Evolutionary conservation across 2,888 invertebrate genomes (phyloP).

Genomic region (Drosophila koepferae): DNA sequence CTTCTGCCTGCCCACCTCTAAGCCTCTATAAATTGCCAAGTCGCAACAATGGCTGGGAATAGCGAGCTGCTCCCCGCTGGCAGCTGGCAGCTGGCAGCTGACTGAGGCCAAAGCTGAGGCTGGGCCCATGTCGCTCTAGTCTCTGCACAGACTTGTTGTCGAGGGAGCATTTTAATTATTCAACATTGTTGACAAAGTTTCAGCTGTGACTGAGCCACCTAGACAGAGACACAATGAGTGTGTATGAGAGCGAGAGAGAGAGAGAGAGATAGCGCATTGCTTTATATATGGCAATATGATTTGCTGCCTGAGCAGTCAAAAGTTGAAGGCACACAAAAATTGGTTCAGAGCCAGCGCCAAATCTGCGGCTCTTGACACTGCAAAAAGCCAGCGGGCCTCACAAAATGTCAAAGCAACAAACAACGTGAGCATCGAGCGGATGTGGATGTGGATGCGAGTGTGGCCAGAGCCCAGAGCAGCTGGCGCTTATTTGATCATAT

Average conservation of each 20-base stretch:
- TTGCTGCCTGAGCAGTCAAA: conserved; percentile 77
- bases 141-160: conserved; percentile 72
- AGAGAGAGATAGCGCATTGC: background rate
- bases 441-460: background rate
- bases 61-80: conserved; percentile 21
- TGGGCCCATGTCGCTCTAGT: conserved; percentile 43
- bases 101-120: conserved; percentile 15
- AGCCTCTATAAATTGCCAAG: conserved; percentile 45
- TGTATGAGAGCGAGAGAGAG: background rate
- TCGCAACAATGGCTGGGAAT: conserved; percentile 47
- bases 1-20: background rate
- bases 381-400: conserved; percentile 27
- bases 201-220: conserved; percentile 54
- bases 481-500: conserved; percentile 10
- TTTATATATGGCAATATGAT: conserved; percentile 65
- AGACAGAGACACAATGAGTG: background rate
- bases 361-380: conserved; percentile 57
- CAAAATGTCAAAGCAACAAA: conserved; percentile 24
- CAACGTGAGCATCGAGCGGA: background rate
- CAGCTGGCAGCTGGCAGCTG: conserved; percentile 13
- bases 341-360: conserved; percentile 37
- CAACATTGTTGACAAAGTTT: conserved; percentile 83
- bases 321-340: conserved; percentile 60
- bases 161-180: conserved; percentile 83
- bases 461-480: background rate